A percentile compares a stretch with the other conserved stretches of the same genome.
These are phyloP conservation scores for Dicranocentrus wangi DNA, from an alignment of 2,888 invertebrate species.

Conservation along the genomic window DNA sequence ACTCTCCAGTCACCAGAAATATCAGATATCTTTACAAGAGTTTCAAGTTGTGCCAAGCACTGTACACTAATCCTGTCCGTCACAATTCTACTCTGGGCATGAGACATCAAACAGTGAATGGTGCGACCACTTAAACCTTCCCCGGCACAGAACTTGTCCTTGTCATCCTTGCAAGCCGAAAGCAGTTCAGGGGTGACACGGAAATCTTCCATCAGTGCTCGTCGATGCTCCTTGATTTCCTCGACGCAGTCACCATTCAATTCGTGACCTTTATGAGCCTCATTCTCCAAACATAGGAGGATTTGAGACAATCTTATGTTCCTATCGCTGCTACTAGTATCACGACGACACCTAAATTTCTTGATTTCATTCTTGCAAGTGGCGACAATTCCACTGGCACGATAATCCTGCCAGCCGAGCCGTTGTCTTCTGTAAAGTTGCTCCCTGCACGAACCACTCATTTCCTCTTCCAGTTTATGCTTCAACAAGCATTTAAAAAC, in stretches of 20 bases:
- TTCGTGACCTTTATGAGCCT: constrained; percentile 82
- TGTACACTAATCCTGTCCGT: constrained; percentile 81
- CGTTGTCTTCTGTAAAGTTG: constrained; percentile 90
- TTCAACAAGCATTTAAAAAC: constrained; percentile 92
- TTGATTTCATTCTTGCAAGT: constrained; percentile 93
- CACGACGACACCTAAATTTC: constrained; percentile 77
- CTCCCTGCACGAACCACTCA: constrained; percentile 82
- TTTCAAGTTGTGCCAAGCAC: constrained; percentile 87
- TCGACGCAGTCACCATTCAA: constrained; percentile 86
- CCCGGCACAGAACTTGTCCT: constrained; percentile 82
- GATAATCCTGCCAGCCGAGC: constrained; percentile 92
- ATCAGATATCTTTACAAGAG: constrained; percentile 88
- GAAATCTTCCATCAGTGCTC: constrained; percentile 93
- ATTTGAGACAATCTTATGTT: constrained; percentile 91
- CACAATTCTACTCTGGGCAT: constrained; percentile 82
- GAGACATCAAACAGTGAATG: constrained; percentile 95
- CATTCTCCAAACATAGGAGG: constrained; percentile 90
- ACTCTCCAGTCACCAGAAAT: constrained; percentile 97
- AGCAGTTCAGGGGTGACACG: constrained; percentile 94
- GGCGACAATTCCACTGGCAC: constrained; percentile 87
- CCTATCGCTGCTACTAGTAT: constrained; percentile 78
- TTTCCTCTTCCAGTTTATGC: constrained; percentile 84
- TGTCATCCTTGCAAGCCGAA: constrained; percentile 89
- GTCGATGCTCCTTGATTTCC: constrained; percentile 93
- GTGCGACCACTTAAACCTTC: constrained; percentile 89